Conservation (phyloP, 2,888 invertebrate genomes). For the Ectemnius lituratus region DNA sequence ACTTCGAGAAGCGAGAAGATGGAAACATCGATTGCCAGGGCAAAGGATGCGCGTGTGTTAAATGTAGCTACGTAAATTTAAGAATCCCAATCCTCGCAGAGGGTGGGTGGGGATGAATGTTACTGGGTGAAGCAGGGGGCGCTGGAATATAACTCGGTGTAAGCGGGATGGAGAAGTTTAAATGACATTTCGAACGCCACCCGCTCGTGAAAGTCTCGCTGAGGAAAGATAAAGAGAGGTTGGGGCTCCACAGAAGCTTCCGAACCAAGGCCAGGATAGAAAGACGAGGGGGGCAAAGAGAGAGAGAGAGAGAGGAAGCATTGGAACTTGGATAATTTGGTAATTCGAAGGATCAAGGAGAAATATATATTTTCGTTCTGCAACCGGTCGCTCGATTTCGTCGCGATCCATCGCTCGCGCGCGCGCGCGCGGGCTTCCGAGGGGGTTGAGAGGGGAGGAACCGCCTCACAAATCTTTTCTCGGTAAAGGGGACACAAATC, state of each 20-base stretch:
- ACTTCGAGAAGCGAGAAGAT: not conserved
- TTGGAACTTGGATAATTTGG: constrained; percentile 52
- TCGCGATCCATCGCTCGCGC: not conserved
- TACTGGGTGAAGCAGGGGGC: not conserved
- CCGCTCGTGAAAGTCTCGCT: constrained; percentile 29
- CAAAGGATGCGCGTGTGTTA: not conserved
- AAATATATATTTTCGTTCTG: constrained; percentile 50
- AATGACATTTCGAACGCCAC: constrained; percentile 36
- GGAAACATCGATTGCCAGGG: not conserved
- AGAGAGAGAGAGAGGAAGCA: not conserved
- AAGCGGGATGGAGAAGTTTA: constrained; percentile 34
- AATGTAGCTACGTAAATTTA: constrained; percentile 9
- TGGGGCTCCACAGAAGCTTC: too few relatives aligned
- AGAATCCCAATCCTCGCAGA: not conserved
- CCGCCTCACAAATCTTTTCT: constrained; percentile 30
- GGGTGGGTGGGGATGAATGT: not conserved
- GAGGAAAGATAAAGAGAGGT: constrained; percentile 6
- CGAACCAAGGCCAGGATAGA: not conserved
- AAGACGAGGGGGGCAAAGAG: not conserved
- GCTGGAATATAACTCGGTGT: not conserved
- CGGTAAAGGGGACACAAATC: constrained; percentile 36
- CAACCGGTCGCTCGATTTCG: not conserved
- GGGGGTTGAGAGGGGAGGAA: constrained; percentile 2
- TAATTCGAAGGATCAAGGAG: constrained; percentile 48
- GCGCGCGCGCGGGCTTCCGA: not conserved